A percentile compares a stretch with the other conserved stretches of the same genome.
Conservation (phyloP, 1,140 invertebrate species). For the Camponotus vicinus region DNA sequence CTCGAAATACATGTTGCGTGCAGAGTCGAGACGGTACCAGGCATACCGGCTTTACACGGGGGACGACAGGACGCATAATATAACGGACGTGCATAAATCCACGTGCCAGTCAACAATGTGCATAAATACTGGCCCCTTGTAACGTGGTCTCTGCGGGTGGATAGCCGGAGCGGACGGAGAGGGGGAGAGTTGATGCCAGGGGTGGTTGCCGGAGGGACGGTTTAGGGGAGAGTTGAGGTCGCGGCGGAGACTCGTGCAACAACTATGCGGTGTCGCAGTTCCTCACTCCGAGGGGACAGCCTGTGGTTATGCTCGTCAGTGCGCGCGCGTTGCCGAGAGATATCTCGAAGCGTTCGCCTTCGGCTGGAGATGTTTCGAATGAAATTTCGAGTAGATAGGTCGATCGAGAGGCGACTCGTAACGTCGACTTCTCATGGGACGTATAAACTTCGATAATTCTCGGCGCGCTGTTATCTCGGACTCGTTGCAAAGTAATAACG, state of each 20-base stretch:
- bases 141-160: slow-evolving; percentile 77
- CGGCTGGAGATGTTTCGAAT: slow-evolving; percentile 47
- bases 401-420: slow-evolving; percentile 52
- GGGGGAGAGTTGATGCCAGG: slow-evolving; percentile 14
- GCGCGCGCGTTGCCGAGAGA: slow-evolving; percentile 51
- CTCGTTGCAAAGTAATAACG: slow-evolving; percentile 52
- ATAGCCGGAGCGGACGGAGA: slow-evolving; percentile 55
- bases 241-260: slow-evolving; percentile 69
- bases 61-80: slow-evolving; percentile 85
- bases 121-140: slow-evolving; percentile 85
- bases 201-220: slow-evolving; percentile 50
- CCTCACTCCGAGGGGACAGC: slow-evolving; percentile 81
- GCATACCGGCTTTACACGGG: slow-evolving; percentile 81
- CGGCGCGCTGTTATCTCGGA: slow-evolving; percentile 37
- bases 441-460: slow-evolving; percentile 63
- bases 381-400: slow-evolving; percentile 68
- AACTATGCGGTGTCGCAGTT: slow-evolving; percentile 82
- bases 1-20: slow-evolving; percentile 83
- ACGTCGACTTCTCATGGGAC: slow-evolving; percentile 52
- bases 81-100: slow-evolving; percentile 86
- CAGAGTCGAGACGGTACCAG: slow-evolving; percentile 80
- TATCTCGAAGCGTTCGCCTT: slow-evolving; percentile 24
- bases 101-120: slow-evolving; percentile 86
- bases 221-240: slow-evolving; percentile 64
- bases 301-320: slow-evolving; percentile 82